phyloP scores from a whole-genome alignment of 2,797 vertebrate species.

The Bovichtus diacanthus region DNA sequence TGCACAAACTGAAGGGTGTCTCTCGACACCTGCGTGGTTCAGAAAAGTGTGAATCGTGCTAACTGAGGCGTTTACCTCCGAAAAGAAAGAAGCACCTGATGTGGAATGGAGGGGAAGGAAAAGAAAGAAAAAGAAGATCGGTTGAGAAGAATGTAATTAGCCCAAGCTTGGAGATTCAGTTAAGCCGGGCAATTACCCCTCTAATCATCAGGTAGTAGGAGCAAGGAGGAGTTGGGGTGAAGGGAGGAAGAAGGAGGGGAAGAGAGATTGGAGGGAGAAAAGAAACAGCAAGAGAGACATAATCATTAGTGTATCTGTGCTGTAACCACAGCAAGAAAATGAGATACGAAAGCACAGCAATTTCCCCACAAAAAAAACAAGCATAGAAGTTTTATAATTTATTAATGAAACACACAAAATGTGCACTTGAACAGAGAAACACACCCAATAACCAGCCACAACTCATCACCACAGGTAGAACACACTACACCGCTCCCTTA shows the following conservation, averaged over 20 bases:
- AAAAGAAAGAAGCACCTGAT: constrained; percentile 64
- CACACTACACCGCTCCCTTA: no score
- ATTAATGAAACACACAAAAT: not conserved
- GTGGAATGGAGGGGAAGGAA: constrained; percentile 24
- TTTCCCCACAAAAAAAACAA: not conserved
- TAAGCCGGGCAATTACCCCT: constrained; percentile 74
- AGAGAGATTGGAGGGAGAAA: constrained; percentile 1
- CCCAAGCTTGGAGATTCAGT: constrained; percentile 63
- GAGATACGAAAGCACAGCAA: not conserved
- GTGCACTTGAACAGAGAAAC: not conserved
- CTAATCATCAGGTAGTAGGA: constrained; percentile 77
- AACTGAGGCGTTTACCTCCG: constrained; percentile 30
- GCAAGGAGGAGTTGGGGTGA: constrained; percentile 44
- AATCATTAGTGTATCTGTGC: constrained; percentile 6
- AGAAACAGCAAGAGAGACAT: not conserved
- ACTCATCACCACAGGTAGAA: not conserved
- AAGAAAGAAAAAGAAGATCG: constrained; percentile 17
- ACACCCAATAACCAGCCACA: not conserved
- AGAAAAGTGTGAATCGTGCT: constrained; percentile 37
- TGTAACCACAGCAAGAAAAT: constrained; percentile 5
- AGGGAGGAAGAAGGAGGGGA: constrained; percentile 17
- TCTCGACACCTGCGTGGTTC: constrained; percentile 46
- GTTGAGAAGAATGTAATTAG: constrained; percentile 77
- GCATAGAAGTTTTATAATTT: not conserved
- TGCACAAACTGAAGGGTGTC: constrained; percentile 23